Evolutionary conservation across 2,113 vertebrate species (phyloP).

Genomic region (Lynx canadensis): DNA sequence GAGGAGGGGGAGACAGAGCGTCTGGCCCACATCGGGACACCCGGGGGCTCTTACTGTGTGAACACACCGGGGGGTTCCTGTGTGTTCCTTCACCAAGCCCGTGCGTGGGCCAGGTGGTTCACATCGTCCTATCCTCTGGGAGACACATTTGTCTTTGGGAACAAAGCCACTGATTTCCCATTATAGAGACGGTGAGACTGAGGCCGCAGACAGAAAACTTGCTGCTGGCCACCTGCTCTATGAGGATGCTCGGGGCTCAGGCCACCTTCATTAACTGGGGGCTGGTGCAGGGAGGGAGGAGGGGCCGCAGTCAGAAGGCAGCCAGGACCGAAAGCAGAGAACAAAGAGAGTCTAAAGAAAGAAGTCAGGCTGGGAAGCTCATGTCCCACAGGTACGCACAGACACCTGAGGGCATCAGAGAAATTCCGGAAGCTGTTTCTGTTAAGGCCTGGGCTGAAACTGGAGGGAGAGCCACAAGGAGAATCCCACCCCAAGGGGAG

Average conservation of each 20-base stretch:
- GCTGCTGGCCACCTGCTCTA: not conserved
- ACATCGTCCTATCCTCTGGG: not conserved
- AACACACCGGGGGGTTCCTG: accelerated
- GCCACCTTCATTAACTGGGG: not conserved
- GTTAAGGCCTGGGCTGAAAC: not conserved
- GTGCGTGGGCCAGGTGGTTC: accelerated
- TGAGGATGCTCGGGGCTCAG: not conserved
- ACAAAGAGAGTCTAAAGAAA: not conserved
- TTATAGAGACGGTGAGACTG: not conserved
- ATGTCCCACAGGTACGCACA: accelerated
- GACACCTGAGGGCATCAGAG: not conserved
- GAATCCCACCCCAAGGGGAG: accelerated
- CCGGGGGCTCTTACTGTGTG: not conserved
- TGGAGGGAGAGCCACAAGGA: no score
- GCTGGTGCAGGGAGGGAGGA: accelerated
- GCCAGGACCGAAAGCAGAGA: not conserved
- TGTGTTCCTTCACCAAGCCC: not conserved
- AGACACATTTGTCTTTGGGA: not conserved
- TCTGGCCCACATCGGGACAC: not conserved
- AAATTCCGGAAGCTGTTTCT: not conserved
- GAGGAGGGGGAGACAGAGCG: not conserved
- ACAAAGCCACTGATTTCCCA: not conserved
- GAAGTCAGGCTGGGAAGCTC: not conserved
- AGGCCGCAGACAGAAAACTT: not conserved
- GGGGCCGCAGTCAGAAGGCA: not conserved